Conservation (phyloP, 2,888 invertebrate genomes). For the Drosophila dives region DNA sequence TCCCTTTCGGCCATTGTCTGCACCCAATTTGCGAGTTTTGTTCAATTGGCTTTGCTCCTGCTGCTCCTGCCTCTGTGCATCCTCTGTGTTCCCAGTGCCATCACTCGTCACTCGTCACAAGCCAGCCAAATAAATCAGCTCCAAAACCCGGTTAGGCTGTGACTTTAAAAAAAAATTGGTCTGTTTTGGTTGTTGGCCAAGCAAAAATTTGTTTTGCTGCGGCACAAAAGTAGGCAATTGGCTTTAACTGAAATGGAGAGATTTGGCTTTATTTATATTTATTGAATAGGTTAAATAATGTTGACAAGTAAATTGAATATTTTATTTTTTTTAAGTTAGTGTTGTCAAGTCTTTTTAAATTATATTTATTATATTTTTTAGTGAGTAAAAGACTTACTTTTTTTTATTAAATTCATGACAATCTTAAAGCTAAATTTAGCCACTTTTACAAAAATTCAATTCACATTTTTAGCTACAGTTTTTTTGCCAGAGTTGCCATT, state of each 20-base stretch:
- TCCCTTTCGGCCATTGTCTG: slow-evolving; percentile 32
- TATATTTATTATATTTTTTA: no score
- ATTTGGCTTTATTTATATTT: not conserved
- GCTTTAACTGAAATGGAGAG: not conserved
- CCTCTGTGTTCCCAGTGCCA: slow-evolving; percentile 6
- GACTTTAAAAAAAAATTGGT: slow-evolving; percentile 20
- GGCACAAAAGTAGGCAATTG: slow-evolving; percentile 19
- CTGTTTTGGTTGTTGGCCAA: not conserved
- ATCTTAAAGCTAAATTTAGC: not conserved
- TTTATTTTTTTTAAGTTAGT: not conserved
- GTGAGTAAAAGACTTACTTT: not conserved
- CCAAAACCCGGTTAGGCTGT: not conserved
- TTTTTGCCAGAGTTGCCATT: slow-evolving; percentile 13
- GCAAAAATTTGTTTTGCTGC: slow-evolving; percentile 5
- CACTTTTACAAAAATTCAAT: not conserved
- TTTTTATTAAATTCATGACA: not conserved
- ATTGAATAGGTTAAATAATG: not conserved
- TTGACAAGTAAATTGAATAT: not conserved
- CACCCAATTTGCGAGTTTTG: slow-evolving; percentile 59
- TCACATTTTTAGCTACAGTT: slow-evolving; percentile 14
- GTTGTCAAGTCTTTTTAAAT: not conserved
- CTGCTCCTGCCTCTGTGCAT: slow-evolving; percentile 3
- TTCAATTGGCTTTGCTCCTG: slow-evolving; percentile 58
- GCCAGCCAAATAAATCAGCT: slow-evolving; percentile 38
- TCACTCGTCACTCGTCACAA: slow-evolving; percentile 12